Evolutionary conservation across 2,888 invertebrate genomes (phyloP).

Genomic region (Xanthostigma xanthostigma): DNA sequence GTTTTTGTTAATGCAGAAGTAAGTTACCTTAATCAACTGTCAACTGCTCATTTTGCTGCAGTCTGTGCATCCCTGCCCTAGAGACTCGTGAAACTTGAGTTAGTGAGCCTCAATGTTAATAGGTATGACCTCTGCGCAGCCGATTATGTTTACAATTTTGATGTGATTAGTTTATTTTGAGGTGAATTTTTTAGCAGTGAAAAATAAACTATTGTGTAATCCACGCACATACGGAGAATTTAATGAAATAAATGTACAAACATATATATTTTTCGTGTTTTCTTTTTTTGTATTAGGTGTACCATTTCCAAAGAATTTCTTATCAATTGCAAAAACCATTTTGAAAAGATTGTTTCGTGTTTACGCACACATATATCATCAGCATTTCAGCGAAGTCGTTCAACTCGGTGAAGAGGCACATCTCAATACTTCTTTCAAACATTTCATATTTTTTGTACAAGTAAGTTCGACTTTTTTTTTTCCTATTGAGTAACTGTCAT

Average conservation of each 20-base stretch:
- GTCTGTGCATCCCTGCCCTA: too few relatives aligned
- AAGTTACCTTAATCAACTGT: too few relatives aligned
- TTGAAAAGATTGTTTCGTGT: conserved; percentile 95
- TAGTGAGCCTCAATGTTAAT: too few relatives aligned
- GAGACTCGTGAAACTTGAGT: too few relatives aligned
- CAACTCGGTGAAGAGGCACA: conserved; percentile 97
- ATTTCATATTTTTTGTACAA: conserved; percentile 96
- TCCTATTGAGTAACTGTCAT: background rate
- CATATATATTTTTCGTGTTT: conserved; percentile 2
- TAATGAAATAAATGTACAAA: background rate
- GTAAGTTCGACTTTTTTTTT: conserved; percentile 27
- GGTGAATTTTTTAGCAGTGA: too few relatives aligned
- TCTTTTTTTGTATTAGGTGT: conserved; percentile 47
- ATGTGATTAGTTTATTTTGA: too few relatives aligned
- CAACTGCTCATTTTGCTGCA: too few relatives aligned
- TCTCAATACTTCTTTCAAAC: conserved; percentile 98
- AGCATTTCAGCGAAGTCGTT: conserved; percentile 96
- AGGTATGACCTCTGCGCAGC: too few relatives aligned
- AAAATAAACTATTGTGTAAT: too few relatives aligned
- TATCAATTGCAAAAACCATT: conserved; percentile 93
- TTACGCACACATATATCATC: conserved; percentile 99
- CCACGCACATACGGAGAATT: too few relatives aligned
- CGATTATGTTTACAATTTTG: too few relatives aligned
- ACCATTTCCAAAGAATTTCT: conserved; percentile 95
- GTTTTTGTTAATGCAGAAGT: too few relatives aligned